Evolutionary conservation across 2,113 vertebrate species (phyloP).

Genomic region (Platichthys flesus): DNA sequence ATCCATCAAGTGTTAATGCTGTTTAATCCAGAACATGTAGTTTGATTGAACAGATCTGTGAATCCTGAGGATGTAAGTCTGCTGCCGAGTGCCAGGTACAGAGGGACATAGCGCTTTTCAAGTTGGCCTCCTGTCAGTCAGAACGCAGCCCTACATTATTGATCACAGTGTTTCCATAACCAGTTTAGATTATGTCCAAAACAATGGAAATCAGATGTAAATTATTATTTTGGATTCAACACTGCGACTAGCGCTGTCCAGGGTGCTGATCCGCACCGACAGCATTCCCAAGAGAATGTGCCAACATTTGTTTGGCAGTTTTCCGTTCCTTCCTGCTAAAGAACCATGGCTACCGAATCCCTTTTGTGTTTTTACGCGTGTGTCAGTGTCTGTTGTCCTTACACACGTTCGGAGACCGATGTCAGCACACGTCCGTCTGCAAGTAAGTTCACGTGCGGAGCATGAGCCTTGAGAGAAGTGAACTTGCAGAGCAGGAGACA

Average conservation of each 20-base stretch:
- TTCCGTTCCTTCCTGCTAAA: not conserved
- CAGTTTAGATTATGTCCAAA: not conserved
- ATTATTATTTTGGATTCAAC: not conserved
- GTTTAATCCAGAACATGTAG: no score
- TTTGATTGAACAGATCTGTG: no score
- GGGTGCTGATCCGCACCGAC: slow-evolving; percentile 37
- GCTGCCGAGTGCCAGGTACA: no score
- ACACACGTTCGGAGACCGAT: not conserved
- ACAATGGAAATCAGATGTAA: not conserved
- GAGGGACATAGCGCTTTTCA: no score
- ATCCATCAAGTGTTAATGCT: no score
- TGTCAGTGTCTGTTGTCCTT: no score
- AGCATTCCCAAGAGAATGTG: not conserved
- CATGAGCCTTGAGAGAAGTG: slow-evolving; percentile 29
- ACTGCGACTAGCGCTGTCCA: slow-evolving; percentile 18
- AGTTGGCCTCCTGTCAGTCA: not conserved
- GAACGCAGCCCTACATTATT: not conserved
- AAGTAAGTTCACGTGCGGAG: not conserved
- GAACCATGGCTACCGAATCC: not conserved
- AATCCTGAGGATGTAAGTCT: no score
- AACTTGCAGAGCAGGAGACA: slow-evolving; percentile 14
- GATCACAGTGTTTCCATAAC: no score
- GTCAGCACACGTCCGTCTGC: not conserved
- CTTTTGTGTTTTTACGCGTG: no score
- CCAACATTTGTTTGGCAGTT: not conserved